Base-by-base conservation (phyloP, 2,113 vertebrate species). In the Rhinopomastus cyanomelas region DNA sequence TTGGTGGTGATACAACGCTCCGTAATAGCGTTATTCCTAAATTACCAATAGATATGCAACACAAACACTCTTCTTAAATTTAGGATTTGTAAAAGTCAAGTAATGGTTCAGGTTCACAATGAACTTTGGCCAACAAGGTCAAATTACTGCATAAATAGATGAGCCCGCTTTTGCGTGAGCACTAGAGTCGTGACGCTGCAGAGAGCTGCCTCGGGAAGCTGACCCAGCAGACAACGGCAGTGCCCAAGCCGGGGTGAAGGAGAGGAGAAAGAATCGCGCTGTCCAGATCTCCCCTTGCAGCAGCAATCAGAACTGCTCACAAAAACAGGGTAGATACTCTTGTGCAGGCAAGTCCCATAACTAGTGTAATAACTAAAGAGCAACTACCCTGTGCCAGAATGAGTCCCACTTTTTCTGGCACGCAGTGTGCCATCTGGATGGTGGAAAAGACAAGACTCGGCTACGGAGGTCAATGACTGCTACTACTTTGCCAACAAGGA, bases 41-140 rank as follows among this genome's bases (percentile, higher is more conserved):
- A 83, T 78, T 53, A 78, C 49, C 36, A 26, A 15, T 6, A 49
- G n/a, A 62, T 16, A 59, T 16, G 39, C 27, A 67, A 69, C 12
- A 60, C 26, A 56, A 59, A 69, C 44, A 48, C 75, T 66, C 55
- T 44, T 53, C 76, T 74, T 82, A 71, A 85, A 83, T 86, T 91
- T 53, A 90, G 57, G 37, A 72, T 84, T 78, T 75, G 23, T 86
- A 75, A 39, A 91, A 95, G 69, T 77, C 86, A 78, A 37, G 49
- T 36, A 32, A 78, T 75, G 57, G 57, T 68, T 88, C 49, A 26
- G 62, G 72, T 85, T 86, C 92, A 78, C 44, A 36, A 44, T 42
- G 88, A 93, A 78, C 92, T 90, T 93, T n/a, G 80, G 92, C 66
- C 83, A 93, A 16, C 26, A 71, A 87, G 60, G 62, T 89, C 64